Evolutionary conservation across 1,140 invertebrate species (phyloP).

Genomic region (Hypsibius dujardini): DNA sequence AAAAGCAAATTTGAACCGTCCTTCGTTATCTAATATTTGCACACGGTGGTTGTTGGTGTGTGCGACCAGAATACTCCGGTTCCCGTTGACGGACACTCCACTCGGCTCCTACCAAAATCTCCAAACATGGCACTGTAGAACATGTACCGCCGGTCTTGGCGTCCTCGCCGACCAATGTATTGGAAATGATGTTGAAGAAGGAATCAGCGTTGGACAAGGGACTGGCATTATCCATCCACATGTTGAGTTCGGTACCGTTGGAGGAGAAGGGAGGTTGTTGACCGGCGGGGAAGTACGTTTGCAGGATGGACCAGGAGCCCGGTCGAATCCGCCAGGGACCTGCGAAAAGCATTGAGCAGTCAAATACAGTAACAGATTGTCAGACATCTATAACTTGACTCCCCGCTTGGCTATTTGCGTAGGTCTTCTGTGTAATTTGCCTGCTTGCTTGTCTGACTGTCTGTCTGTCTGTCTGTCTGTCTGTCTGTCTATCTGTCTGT

Average conservation of each 20-base stretch:
- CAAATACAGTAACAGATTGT: no score
- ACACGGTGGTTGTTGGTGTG: conserved; percentile 99
- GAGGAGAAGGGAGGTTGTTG: no score
- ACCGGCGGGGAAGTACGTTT: no score
- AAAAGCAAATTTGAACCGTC: conserved; percentile 97
- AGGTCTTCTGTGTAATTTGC: no score
- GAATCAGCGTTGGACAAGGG: conserved; percentile 8
- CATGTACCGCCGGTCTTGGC: conserved; percentile 42
- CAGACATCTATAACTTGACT: no score
- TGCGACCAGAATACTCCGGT: conserved; percentile 97
- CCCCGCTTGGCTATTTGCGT: no score
- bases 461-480: no score
- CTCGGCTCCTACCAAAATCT: conserved; percentile 95
- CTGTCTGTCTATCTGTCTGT: no score
- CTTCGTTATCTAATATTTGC: conserved; percentile 96
- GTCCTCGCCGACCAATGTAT: neutral
- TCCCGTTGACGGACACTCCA: conserved; percentile 92
- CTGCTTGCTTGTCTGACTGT: no score
- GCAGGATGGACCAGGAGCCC: no score
- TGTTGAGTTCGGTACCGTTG: neutral
- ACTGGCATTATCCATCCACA: neutral
- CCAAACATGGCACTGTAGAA: conserved; percentile 99
- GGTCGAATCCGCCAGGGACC: no score
- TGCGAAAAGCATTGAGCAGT: no score
- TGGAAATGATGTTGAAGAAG: neutral